These are phyloP conservation scores for Drosophila grimshawi DNA, from an alignment of 1,140 invertebrate genomes.

Conservation along the genomic window DNA sequence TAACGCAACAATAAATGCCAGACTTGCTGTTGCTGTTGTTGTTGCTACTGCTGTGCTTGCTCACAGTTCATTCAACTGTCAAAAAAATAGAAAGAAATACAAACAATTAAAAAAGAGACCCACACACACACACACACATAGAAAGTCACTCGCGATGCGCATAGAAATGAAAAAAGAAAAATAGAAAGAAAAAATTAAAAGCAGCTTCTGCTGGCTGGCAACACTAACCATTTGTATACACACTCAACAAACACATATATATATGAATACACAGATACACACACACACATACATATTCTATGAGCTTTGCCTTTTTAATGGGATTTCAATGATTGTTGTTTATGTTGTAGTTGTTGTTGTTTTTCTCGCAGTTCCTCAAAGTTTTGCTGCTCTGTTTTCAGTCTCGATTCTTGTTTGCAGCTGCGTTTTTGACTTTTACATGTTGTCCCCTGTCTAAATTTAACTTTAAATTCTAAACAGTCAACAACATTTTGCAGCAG, in stretches of 20 bases:
- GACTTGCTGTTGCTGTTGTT: constrained; percentile 1
- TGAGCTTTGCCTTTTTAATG: constrained; percentile 39
- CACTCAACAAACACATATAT: background rate
- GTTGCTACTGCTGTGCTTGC: constrained; percentile 28
- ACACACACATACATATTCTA: background rate
- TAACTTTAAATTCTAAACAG: constrained; percentile 71
- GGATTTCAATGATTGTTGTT: constrained; percentile 26
- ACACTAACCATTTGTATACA: background rate
- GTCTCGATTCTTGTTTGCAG: constrained; percentile 46
- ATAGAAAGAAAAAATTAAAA: constrained; percentile 32
- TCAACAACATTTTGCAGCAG: constrained; percentile 59
- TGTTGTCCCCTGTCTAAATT: constrained; percentile 50
- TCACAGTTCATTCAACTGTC: constrained; percentile 71
- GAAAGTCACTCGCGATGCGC: constrained; percentile 38
- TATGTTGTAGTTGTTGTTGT: background rate
- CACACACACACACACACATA: constrained; percentile 31
- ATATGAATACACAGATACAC: background rate
- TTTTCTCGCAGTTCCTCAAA: constrained; percentile 8
- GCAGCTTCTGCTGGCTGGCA: constrained; percentile 19
- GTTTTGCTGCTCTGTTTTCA: constrained; percentile 32
- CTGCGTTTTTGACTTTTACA: constrained; percentile 58
- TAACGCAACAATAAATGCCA: constrained; percentile 16
- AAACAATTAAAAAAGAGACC: constrained; percentile 42
- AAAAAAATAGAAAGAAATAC: constrained; percentile 47
- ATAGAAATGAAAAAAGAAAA: constrained; percentile 36